Conservation (phyloP, 2,888 invertebrate genomes). For the Cryptocephalus moraei region DNA sequence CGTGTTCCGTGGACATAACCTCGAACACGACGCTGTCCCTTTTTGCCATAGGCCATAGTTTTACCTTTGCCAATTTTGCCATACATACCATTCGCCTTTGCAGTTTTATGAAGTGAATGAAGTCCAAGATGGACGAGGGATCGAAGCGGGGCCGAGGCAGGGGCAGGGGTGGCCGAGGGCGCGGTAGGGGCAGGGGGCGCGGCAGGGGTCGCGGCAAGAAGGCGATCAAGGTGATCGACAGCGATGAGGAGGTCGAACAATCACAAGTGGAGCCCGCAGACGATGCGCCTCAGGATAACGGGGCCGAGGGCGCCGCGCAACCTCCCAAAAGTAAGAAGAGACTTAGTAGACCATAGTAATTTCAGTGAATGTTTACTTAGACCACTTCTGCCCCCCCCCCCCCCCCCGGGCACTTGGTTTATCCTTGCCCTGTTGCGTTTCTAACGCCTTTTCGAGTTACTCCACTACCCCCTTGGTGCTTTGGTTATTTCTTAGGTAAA, state of each 20-base stretch:
- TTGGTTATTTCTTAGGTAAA: too few relatives aligned
- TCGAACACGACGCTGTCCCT: too few relatives aligned
- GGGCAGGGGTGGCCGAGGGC: slow-evolving; percentile 68
- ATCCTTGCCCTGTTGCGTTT: too few relatives aligned
- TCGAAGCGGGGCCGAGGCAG: slow-evolving; percentile 57
- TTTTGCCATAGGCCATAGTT: too few relatives aligned
- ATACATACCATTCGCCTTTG: too few relatives aligned
- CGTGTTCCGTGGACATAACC: too few relatives aligned
- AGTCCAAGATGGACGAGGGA: slow-evolving; percentile 39
- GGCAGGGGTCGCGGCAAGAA: slow-evolving; percentile 65
- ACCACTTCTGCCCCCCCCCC: too few relatives aligned
- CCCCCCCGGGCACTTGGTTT: too few relatives aligned
- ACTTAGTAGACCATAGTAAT: not conserved
- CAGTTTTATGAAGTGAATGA: slow-evolving; percentile 6
- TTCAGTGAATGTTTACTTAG: too few relatives aligned
- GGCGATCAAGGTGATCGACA: slow-evolving; percentile 58
- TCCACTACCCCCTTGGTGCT: too few relatives aligned
- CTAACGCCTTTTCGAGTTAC: too few relatives aligned
- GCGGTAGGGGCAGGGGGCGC: slow-evolving; percentile 64
- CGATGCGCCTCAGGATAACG: slow-evolving; percentile 37
- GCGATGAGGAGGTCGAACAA: slow-evolving; percentile 48
- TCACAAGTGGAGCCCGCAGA: slow-evolving; percentile 22
- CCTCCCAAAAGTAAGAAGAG: slow-evolving; percentile 26
- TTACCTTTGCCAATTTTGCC: too few relatives aligned
- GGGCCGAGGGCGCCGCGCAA: slow-evolving; percentile 42